Base-by-base conservation (phyloP, 2,113 vertebrate species). In the Prunella himalayana region DNA sequence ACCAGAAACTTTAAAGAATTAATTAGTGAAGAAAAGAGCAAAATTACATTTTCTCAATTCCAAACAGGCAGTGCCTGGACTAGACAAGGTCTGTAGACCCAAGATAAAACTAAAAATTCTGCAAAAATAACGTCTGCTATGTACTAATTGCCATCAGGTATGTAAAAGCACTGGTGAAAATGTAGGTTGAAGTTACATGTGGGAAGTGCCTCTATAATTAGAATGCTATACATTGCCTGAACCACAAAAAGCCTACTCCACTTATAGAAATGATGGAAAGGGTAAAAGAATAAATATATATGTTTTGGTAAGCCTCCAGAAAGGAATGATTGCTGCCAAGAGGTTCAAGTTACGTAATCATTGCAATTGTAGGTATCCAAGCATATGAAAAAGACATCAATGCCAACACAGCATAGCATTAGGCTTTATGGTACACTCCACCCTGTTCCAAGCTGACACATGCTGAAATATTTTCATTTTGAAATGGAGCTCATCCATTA, bases 21-120 rank as follows among this genome's bases (percentile, higher is more conserved):
- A 97, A 96, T 97, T 97, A 97, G 78, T 82, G 82, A 95, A 95
- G 59, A 97, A 97, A 90, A 65, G 28, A 47, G 68, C 23, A 96
- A 90, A 96, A 78, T 89, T 94, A 94, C 31, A 94, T 97, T 95
- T 97, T 93, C 82, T 72, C 82, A 95, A 82, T 96, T 97, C 85
- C 72, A 96, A 97, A 90, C 50, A 95, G 86, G 51, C 45, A 70
- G 59, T 89, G 63, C 37, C 69, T 79, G 81, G 20, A 70, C 35
- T 14, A 63, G 85, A 92, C 59, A 96, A 96, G 59, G 85, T 60
- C 94, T 96, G 95, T 83, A 97, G 78, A 79, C 41, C 37, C 72
- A 91, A 97, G 95, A 97, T 97, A 96, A 98, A 98, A 92, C 47
- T 22, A 54, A 82, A 92, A 94, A 90, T 95, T 94, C 63, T 95